Evolutionary conservation across 2,113 vertebrate species (phyloP), one percentile per base, ranked within the genome.

Genomic region (Tragelaphus buxtoni): DNA sequence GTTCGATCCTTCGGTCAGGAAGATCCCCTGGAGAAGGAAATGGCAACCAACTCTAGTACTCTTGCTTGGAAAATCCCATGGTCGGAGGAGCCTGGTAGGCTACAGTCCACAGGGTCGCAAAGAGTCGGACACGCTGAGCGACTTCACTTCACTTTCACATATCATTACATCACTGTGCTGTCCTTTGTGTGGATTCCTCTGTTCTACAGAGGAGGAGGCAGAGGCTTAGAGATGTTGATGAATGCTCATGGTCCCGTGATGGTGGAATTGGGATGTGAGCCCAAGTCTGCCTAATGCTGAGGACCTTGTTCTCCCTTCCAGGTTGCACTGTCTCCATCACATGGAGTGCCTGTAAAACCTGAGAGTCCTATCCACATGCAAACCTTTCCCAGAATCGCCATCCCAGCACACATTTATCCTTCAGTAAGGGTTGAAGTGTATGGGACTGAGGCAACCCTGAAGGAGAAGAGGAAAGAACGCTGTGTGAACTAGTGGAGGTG

Each of bases 131-230:
- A 35, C 0, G 0, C 32, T 65, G 63, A 65, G 63, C 2, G 0
- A 35, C 4, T 9, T 69, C n/a, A 1, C 17, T 69, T 69, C 63
- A 69, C n/a, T 69, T 53, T 82, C 12, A 9, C 9, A 7, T 14
- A 13, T 42, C 69, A 42, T 0, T 24, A 20, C 18, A 20, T 3
- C 2, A 3, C 6, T 0, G 0, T 10, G 4, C 17, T 55, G 4
- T 12, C 28, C 5, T 18, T n/a, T 18, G 2, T 13, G 17, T 2
- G 4, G 10, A 30, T 14, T 53, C 63, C 28, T 72, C 32, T 32
- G 11, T 81, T 24, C 49, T 4, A 0, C 4, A 7, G 42, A 72
- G 49, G 51, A 77, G 74, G 61, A 90, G 79, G 35, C 61, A n/a
- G 79, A 74, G 53, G 14, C 63, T 39, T 16, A 18, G 63, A 51